Conservation (phyloP, 2,797 vertebrate species). For the Malacoctenus gilli region DNA sequence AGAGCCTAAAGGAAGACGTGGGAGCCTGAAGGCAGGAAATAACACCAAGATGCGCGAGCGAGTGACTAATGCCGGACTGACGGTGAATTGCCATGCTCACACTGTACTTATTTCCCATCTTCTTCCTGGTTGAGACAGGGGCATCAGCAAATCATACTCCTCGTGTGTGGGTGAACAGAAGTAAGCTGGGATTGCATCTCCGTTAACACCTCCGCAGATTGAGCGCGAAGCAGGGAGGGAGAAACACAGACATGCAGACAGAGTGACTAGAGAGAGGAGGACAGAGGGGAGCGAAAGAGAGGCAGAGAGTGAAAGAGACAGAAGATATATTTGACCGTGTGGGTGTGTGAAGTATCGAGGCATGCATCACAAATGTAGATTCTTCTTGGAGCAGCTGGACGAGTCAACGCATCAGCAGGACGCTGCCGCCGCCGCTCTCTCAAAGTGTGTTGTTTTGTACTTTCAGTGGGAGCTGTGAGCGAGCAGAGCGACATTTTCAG, state of each 20-base stretch:
- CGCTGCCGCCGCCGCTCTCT: slow-evolving; percentile 34
- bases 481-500: slow-evolving; percentile 34
- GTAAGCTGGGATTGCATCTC: slow-evolving; percentile 65
- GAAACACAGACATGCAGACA: slow-evolving; percentile 50
- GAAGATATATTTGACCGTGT: slow-evolving; percentile 71
- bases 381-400: slow-evolving; percentile 58
- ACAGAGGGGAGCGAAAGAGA: slow-evolving; percentile 57
- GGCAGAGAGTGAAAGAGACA: slow-evolving; percentile 53
- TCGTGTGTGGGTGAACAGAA: slow-evolving; percentile 67
- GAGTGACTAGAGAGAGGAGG: slow-evolving; percentile 61
- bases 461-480: slow-evolving; percentile 50
- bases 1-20: slow-evolving; percentile 37
- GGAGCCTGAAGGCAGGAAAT: slow-evolving; percentile 35
- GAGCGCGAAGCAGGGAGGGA: slow-evolving; percentile 50
- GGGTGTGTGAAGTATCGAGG: slow-evolving; percentile 73
- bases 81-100: slow-evolving; percentile 25
- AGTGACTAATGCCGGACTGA: slow-evolving; percentile 51
- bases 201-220: slow-evolving; percentile 74
- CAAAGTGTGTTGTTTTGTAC: slow-evolving; percentile 50
- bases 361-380: slow-evolving; percentile 71
- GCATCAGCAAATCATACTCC: slow-evolving; percentile 48
- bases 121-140: slow-evolving; percentile 53
- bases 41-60: slow-evolving; percentile 41
- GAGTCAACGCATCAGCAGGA: slow-evolving; percentile 59
- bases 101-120: slow-evolving; percentile 42